Conservation (phyloP, 2,797 vertebrate species). For the Balearica regulorum region DNA sequence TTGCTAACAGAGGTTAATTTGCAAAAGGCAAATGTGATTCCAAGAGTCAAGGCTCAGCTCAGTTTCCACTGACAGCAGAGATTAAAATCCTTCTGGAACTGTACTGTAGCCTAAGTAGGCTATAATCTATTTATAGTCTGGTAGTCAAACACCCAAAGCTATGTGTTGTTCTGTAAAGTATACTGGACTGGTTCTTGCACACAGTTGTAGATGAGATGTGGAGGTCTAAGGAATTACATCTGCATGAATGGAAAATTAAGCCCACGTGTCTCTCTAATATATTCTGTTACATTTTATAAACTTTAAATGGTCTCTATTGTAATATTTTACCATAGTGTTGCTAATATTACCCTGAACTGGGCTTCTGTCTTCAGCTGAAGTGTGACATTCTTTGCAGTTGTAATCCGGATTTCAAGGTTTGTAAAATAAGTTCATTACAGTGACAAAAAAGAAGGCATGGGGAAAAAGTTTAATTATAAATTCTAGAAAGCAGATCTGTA, state of each 20-base stretch:
- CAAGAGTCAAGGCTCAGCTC: neutral
- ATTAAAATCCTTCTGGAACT: neutral
- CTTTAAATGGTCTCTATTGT: conserved; percentile 22
- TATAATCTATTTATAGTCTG: neutral
- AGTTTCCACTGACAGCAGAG: neutral
- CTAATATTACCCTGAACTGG: conserved; percentile 33
- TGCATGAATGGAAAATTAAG: conserved; percentile 30
- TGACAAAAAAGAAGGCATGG: neutral
- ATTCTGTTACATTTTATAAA: conserved; percentile 45
- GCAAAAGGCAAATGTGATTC: neutral
- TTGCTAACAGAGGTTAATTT: neutral
- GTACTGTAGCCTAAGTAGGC: neutral
- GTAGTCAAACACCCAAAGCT: neutral
- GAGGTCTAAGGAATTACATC: conserved; percentile 5
- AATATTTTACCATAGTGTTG: conserved; percentile 3
- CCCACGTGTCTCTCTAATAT: conserved; percentile 24
- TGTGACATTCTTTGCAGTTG: conserved; percentile 20
- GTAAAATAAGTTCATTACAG: neutral
- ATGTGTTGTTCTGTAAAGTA: neutral
- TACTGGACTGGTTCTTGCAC: neutral
- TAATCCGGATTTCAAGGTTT: neutral
- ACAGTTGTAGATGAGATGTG: neutral
- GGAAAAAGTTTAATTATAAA: neutral
- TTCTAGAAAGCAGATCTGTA: neutral
- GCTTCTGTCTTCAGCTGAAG: conserved; percentile 4